A percentile compares a stretch with the other conserved stretches of the same genome.
Evolutionary conservation across 2,888 invertebrate genomes (phyloP).

Genomic region (Melieria picta): DNA sequence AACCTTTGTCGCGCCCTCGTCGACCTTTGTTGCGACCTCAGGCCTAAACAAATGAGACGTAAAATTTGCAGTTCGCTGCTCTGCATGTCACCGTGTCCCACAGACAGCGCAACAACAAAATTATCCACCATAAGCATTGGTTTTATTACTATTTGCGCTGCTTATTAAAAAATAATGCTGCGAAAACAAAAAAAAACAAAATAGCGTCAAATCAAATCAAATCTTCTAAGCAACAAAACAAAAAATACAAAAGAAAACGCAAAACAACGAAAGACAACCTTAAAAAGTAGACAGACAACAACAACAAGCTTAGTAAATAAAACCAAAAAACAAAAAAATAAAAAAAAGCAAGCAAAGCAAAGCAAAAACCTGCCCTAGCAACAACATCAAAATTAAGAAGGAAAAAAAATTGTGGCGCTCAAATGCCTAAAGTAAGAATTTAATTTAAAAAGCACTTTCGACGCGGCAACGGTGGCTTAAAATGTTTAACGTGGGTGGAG

Average conservation of each 20-base stretch:
- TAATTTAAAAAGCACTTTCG: conserved; percentile 22
- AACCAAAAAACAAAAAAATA: conserved; percentile 9
- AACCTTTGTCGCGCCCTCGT: too few relatives aligned
- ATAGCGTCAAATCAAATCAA: conserved; percentile 54
- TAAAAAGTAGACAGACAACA: background rate
- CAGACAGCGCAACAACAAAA: too few relatives aligned
- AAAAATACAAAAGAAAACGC: conserved; percentile 3
- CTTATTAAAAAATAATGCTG: conserved; percentile 52
- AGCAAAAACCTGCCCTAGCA: background rate
- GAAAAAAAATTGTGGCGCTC: background rate
- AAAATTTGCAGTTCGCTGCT: too few relatives aligned
- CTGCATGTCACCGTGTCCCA: too few relatives aligned
- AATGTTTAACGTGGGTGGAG: too few relatives aligned
- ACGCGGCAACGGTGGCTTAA: background rate
- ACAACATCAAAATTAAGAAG: conserved; percentile 8
- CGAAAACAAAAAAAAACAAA: conserved; percentile 53
- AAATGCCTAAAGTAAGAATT: conserved; percentile 15
- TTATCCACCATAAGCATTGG: too few relatives aligned
- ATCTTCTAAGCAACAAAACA: conserved; percentile 22
- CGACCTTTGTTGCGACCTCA: too few relatives aligned
- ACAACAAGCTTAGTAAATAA: conserved; percentile 4
- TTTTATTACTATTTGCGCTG: conserved; percentile 32
- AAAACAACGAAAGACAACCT: background rate
- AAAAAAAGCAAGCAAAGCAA: too few relatives aligned
- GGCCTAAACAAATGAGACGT: too few relatives aligned